Conservation (phyloP, 2,888 invertebrate species). For the Melanostoma mellinum region DNA sequence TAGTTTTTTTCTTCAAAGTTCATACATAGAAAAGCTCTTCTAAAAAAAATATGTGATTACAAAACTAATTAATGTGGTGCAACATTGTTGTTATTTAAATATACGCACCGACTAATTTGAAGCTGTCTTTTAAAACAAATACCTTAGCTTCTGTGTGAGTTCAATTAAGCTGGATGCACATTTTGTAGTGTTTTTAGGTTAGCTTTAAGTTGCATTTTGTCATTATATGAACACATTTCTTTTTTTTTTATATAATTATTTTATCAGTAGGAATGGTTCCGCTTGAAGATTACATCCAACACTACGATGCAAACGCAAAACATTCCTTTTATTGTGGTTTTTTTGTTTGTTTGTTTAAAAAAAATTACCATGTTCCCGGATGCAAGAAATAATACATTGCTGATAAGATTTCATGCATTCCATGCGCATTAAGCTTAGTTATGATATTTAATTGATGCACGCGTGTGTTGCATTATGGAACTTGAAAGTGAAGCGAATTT, state of each 20-base stretch:
- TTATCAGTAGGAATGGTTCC: constrained; percentile 63
- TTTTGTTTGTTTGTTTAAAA: constrained; percentile 27
- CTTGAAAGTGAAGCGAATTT: too few relatives aligned
- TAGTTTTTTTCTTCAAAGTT: constrained; percentile 28
- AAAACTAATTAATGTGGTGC: not conserved
- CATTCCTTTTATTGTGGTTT: constrained; percentile 6
- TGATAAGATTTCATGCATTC: constrained; percentile 66
- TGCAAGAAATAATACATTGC: constrained; percentile 63
- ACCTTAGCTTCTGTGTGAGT: too few relatives aligned
- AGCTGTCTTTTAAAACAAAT: too few relatives aligned
- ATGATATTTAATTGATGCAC: constrained; percentile 28
- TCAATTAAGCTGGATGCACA: too few relatives aligned
- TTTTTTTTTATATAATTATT: constrained; percentile 12
- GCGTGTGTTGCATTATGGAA: constrained; percentile 7
- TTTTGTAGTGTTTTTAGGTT: too few relatives aligned
- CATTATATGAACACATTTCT: too few relatives aligned
- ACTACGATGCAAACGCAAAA: constrained; percentile 30
- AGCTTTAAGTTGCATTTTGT: too few relatives aligned
- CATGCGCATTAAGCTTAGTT: constrained; percentile 50
- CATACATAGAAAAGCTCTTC: constrained; percentile 1
- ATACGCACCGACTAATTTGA: too few relatives aligned
- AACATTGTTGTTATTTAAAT: not conserved
- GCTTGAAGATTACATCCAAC: constrained; percentile 63
- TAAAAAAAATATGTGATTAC: not conserved
- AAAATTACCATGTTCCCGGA: constrained; percentile 58